Conservation (phyloP, 1,140 invertebrate species). For the Planococcus citri region DNA sequence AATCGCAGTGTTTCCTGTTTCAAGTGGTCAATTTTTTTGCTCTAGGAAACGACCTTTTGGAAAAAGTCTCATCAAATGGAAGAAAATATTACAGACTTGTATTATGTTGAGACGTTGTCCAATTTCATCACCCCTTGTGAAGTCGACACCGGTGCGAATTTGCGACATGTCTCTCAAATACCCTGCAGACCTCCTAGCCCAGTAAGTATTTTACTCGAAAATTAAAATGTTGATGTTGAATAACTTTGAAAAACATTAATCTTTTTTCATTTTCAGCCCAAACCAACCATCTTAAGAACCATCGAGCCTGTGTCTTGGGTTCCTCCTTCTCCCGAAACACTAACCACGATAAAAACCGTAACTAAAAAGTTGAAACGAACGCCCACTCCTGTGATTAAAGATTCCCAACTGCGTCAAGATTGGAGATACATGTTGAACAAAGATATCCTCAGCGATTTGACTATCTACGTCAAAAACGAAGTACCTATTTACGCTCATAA, state of each 20-base stretch:
- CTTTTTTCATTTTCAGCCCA: neutral
- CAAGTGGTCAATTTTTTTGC: conserved; percentile 18
- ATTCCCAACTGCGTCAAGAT: neutral
- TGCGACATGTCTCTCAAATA: conserved; percentile 21
- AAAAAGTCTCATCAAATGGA: conserved; percentile 20
- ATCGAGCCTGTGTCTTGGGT: neutral
- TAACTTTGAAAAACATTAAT: no score
- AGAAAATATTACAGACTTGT: neutral
- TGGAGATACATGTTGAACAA: conserved; percentile 26
- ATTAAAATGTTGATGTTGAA: no score
- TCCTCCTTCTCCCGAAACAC: neutral
- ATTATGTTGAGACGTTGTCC: conserved; percentile 23
- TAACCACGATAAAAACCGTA: neutral
- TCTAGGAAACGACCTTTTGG: conserved; percentile 23
- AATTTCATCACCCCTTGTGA: conserved; percentile 22
- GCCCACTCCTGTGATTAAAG: neutral
- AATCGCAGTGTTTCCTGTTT: no score
- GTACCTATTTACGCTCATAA: conserved; percentile 25
- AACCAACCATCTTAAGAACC: neutral
- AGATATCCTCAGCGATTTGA: conserved; percentile 26
- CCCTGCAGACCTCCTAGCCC: conserved; percentile 13
- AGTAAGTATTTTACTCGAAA: neutral
- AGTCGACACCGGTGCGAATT: conserved; percentile 3
- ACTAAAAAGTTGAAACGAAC: neutral
- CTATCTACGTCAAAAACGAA: conserved; percentile 25